A percentile compares a stretch with the other conserved stretches of the same genome.
Evolutionary conservation across 1,140 invertebrate genomes (phyloP).

Genomic region (Camponotus floridanus): DNA sequence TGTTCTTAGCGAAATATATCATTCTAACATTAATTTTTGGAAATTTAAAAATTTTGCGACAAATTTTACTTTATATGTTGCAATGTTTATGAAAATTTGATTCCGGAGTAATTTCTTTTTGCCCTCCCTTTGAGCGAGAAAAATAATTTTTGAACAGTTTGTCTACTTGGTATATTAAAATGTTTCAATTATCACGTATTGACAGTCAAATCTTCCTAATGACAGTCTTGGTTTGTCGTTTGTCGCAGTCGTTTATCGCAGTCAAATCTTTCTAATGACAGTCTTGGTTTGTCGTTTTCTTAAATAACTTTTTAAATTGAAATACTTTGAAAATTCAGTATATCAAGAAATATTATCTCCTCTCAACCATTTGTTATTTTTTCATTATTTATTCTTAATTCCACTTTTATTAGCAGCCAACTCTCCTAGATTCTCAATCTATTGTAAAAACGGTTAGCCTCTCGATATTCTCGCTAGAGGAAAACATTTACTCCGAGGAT

Average conservation of each 20-base stretch:
- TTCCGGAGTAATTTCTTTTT: too few relatives aligned
- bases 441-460: neutral
- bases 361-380: neutral
- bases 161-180: neutral
- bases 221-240: neutral
- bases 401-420: neutral
- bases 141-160: too few relatives aligned
- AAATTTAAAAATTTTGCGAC: too few relatives aligned
- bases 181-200: neutral
- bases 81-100: too few relatives aligned
- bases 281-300: neutral
- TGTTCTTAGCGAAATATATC: constrained; percentile 14
- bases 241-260: too few relatives aligned
- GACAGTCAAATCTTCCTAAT: too few relatives aligned
- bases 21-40: neutral
- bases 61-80: too few relatives aligned
- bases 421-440: neutral
- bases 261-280: too few relatives aligned
- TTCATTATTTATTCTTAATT: neutral
- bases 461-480: neutral
- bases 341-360: neutral
- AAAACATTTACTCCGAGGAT: neutral
- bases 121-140: too few relatives aligned
- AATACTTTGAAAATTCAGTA: neutral
- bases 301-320: neutral